A percentile compares a stretch with the other conserved stretches of the same genome.
Evolutionary conservation across 2,797 vertebrate genomes (phyloP).

Genomic region (Phalloptychus januarius): DNA sequence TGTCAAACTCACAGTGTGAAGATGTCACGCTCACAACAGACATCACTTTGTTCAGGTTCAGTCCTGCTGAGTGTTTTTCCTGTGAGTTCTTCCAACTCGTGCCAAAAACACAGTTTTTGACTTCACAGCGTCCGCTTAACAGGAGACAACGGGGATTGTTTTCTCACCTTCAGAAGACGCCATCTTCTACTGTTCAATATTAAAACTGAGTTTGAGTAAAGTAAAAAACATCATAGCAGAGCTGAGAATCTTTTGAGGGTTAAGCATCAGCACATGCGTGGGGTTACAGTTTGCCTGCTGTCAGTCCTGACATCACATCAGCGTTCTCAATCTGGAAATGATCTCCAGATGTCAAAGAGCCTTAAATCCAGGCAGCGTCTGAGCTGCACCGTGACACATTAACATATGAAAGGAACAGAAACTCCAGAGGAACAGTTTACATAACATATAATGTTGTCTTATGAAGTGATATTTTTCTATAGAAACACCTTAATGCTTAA

Average conservation of each 20-base stretch:
- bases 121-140: slow-evolving; percentile 1
- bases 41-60: slow-evolving; percentile 15
- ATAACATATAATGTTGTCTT: neutral
- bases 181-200: slow-evolving; percentile 66
- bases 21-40: slow-evolving; percentile 34
- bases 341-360: slow-evolving; percentile 13
- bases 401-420: slow-evolving; percentile 11
- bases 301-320: slow-evolving; percentile 17
- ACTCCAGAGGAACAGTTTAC: neutral
- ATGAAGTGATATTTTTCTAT: neutral
- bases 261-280: slow-evolving; percentile 25
- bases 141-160: slow-evolving; percentile 33
- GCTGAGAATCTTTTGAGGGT: slow-evolving; percentile 32
- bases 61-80: neutral
- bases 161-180: slow-evolving; percentile 29
- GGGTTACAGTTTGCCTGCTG: slow-evolving; percentile 23
- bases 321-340: slow-evolving; percentile 22
- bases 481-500: neutral
- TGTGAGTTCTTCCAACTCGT: slow-evolving; percentile 2
- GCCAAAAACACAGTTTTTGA: slow-evolving; percentile 12
- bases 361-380: neutral
- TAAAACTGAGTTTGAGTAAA: slow-evolving; percentile 48
- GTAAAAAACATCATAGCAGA: slow-evolving; percentile 47
- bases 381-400: slow-evolving; percentile 26
- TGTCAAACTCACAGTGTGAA: slow-evolving; percentile 36